Evolutionary conservation across 1,140 invertebrate genomes (phyloP).

Genomic region (Antheraea pernyi): DNA sequence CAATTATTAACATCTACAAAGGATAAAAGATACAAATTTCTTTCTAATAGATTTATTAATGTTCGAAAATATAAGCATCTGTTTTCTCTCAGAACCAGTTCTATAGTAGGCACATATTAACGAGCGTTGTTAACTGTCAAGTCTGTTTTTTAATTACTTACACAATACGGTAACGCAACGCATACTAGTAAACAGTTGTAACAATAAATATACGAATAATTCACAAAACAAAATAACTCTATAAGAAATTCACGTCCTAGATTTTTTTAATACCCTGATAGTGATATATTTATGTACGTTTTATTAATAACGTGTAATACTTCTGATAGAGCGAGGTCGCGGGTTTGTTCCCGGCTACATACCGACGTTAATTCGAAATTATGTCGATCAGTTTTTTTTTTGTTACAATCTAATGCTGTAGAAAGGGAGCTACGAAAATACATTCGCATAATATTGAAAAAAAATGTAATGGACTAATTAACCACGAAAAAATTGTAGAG

Average conservation of each 20-base stretch:
- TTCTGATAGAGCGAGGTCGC: background rate
- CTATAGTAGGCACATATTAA: too few relatives aligned
- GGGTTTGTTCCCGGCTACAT: background rate
- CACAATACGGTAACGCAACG: slow-evolving; percentile 4
- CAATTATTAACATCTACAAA: too few relatives aligned
- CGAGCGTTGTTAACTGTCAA: background rate
- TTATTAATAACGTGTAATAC: slow-evolving; percentile 12
- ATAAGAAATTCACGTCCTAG: slow-evolving; percentile 29
- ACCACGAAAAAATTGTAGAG: too few relatives aligned
- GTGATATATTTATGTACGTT: background rate
- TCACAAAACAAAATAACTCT: slow-evolving; percentile 15
- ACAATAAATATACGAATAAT: slow-evolving; percentile 21
- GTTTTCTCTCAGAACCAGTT: too few relatives aligned
- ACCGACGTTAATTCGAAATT: background rate
- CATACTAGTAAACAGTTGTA: slow-evolving; percentile 13
- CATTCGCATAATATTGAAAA: too few relatives aligned
- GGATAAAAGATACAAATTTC: too few relatives aligned
- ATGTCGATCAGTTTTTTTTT: background rate
- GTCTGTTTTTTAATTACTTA: background rate
- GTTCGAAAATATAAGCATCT: too few relatives aligned
- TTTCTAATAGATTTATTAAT: too few relatives aligned
- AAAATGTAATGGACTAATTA: too few relatives aligned
- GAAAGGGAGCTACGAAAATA: too few relatives aligned
- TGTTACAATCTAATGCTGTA: too few relatives aligned
- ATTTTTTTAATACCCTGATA: slow-evolving; percentile 21